These are phyloP conservation scores for Agonopterix heracliana DNA, from an alignment of 2,888 invertebrate genomes.

Conservation along the genomic window DNA sequence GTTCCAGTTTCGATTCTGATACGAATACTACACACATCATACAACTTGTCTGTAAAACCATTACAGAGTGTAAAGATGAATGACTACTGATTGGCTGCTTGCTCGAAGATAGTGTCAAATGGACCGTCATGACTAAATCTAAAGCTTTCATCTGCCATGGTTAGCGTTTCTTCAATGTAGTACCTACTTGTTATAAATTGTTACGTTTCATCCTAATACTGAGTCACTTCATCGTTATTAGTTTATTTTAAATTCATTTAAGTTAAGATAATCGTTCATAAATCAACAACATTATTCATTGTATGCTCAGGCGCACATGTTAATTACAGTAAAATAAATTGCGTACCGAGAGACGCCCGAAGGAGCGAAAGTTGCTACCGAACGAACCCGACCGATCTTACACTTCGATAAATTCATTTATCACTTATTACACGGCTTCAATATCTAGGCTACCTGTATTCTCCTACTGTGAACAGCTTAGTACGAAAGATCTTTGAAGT, in stretches of 20 bases:
- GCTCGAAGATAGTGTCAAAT: no score
- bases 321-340: slow-evolving; percentile 14
- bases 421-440: slow-evolving; percentile 25
- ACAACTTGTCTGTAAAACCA: background rate
- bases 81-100: no score
- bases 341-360: slow-evolving; percentile 24
- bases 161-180: no score
- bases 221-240: no score
- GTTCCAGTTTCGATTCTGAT: background rate
- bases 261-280: background rate
- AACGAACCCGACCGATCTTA: slow-evolving; percentile 27
- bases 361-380: slow-evolving; percentile 53
- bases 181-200: no score
- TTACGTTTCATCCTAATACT: no score
- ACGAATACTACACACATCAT: background rate
- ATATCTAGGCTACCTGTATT: background rate
- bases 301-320: slow-evolving; percentile 7
- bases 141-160: no score
- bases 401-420: slow-evolving; percentile 50
- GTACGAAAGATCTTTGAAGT: no score
- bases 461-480: no score
- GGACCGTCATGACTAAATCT: no score
- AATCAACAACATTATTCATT: slow-evolving; percentile 1
- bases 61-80: background rate
- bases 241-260: no score